A percentile compares a stretch with the other conserved stretches of the same genome.
Conservation (phyloP, 1,140 invertebrate species). For the Scaptomyza graminum region DNA sequence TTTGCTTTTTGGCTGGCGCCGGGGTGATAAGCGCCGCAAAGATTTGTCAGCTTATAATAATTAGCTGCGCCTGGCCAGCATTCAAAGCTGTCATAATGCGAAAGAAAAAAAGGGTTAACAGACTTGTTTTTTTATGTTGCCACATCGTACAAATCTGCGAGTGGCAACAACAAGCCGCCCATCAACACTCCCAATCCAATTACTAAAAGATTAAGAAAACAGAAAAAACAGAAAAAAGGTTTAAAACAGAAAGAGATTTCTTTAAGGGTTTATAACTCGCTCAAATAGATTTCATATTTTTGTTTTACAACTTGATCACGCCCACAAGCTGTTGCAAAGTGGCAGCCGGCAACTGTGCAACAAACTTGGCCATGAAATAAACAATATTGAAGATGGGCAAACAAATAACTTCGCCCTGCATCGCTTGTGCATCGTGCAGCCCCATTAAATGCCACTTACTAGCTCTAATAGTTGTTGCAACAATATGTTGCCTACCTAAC, state of each 20-base stretch:
- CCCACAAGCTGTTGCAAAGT: slow-evolving; percentile 17
- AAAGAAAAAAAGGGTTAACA: not conserved
- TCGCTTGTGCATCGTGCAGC: slow-evolving; percentile 28
- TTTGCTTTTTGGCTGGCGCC: slow-evolving; percentile 43
- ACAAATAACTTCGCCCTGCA: slow-evolving; percentile 13
- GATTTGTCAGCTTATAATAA: slow-evolving; percentile 73
- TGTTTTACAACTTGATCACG: slow-evolving; percentile 5
- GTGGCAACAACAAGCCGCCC: not conserved
- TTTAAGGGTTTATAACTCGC: too few species aligned
- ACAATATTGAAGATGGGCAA: not conserved
- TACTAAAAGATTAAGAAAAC: slow-evolving; percentile 3
- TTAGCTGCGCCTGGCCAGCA: slow-evolving; percentile 57
- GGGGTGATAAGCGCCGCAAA: slow-evolving; percentile 33
- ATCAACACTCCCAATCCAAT: not conserved
- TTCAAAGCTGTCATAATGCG: not conserved
- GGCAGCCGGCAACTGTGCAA: slow-evolving; percentile 3
- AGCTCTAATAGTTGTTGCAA: slow-evolving; percentile 71
- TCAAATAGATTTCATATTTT: too few species aligned
- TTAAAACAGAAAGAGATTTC: too few species aligned
- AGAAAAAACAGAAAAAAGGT: not conserved
- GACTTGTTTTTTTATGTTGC: not conserved
- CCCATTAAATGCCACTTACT: slow-evolving; percentile 78
- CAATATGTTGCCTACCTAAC: slow-evolving; percentile 55
- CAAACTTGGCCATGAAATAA: slow-evolving; percentile 65
- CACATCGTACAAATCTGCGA: not conserved